A percentile compares a stretch with the other conserved stretches of the same genome.
Evolutionary conservation across 2,888 invertebrate genomes (phyloP).

Genomic region (Drosophila cognata): DNA sequence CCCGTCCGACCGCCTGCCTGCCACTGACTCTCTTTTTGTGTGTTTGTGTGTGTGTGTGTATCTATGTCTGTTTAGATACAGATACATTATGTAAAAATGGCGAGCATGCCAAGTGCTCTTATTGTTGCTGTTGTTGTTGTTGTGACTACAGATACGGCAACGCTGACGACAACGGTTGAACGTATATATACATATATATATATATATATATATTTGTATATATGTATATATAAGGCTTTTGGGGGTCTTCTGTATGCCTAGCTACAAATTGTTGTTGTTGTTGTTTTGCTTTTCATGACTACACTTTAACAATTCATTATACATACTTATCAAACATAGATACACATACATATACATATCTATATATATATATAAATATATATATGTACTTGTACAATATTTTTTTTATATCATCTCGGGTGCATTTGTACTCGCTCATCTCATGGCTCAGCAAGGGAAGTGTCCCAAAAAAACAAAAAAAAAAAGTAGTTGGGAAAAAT

Average conservation of each 20-base stretch:
- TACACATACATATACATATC: constrained; percentile 11
- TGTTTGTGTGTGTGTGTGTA: constrained; percentile 21
- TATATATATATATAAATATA: neutral
- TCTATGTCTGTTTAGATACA: constrained; percentile 65
- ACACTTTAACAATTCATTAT: constrained; percentile 62
- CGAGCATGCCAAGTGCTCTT: constrained; percentile 50
- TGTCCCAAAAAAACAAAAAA: constrained; percentile 5
- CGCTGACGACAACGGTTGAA: constrained; percentile 37
- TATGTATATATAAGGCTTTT: constrained; percentile 20
- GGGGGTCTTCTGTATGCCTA: constrained; percentile 28
- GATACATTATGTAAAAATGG: constrained; percentile 67
- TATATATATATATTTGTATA: neutral
- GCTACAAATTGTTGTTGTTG: constrained; percentile 35
- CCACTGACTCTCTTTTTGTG: constrained; percentile 18
- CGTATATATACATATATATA: neutral
- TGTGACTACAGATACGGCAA: constrained; percentile 47
- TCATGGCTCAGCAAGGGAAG: neutral
- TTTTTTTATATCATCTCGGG: constrained; percentile 27
- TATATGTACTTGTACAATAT: constrained; percentile 5
- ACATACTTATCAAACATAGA: constrained; percentile 16
- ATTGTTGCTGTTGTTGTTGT: constrained; percentile 45
- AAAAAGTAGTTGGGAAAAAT: neutral
- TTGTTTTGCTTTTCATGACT: constrained; percentile 46
- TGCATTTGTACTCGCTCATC: constrained; percentile 26
- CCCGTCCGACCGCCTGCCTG: neutral